Evolutionary conservation across 1,140 invertebrate genomes (phyloP), one percentile per base, ranked within the genome.

Genomic region (Neodiprion lecontei): DNA sequence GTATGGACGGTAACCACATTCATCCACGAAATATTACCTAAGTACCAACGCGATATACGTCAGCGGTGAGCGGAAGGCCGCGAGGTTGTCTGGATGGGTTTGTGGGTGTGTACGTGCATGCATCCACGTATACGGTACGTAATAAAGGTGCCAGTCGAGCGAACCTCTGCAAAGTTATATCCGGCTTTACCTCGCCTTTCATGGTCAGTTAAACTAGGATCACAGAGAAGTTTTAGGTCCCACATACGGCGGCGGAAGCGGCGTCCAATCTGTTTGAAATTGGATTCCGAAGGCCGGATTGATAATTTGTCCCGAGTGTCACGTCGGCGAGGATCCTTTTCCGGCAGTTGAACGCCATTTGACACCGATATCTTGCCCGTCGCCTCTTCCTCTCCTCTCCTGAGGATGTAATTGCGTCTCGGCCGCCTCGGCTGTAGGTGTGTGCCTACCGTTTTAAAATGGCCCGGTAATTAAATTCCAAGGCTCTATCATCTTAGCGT

Each of bases 161-260:
- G 53, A 61, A 61, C 53, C 53, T 61, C 53, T 61, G 53, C 53
- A 61, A 53, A 61, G 53, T 61, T 61, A 61, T 61, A 61, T 61
- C 53, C 53, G 53, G 53, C 53, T 61, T 61, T 61, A 61, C 53
- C 53, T 61, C 9, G 53, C 53, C 11, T 61, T 61, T 61, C 53
- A 61, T 61, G 53, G 53, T 61, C 53, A 61, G 53, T 61, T 61
- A 61, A 61, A 61, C 53, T 17, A 61, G 53, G 53, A 61, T 61
- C 53, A 61, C n/a, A 61, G 53, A 61, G 3, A 61, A 61, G n/a
- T 14, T 61, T 40, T 61, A 61, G 53, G 53, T 14, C 53, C 11
- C 53, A 61, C 3, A 17, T 40, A 40, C 53, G 53, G 53, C 53
- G n/a, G 53, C 53, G 53, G n/a, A 61, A 17, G 11, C 11, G 53